Evolutionary conservation across 2,888 invertebrate species (phyloP), one percentile per base, ranked within the genome.

Genomic region (Lordiphosa fenestrarum): DNA sequence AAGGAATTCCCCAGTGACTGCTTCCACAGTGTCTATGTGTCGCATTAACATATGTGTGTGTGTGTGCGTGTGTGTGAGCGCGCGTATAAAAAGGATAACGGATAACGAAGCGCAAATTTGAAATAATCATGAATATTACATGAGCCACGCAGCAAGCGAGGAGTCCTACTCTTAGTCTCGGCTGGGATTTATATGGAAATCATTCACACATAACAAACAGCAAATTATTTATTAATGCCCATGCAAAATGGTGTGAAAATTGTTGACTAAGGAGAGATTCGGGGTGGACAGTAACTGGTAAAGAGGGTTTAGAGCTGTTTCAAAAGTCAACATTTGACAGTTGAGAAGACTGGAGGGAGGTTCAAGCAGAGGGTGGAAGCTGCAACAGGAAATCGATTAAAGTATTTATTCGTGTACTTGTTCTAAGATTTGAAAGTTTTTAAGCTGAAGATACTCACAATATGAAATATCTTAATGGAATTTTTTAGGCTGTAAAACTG

Each of bases 81-180:
- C 42, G 13, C 61, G 51, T 56, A 71, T 61, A 66, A 71, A 69
- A 77, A 80, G 85, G 84, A 85, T 80, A 77, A 83, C 69, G 84
- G 77, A 78, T 78, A 78, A 78, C 84, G 85, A 78, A 78, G 77
- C 77, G 85, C 85, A 78, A 78, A 78, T 78, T 78, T 85, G 83
- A 84, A 84, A 80, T 84, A 84, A 84, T 84, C 80, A 80, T 80
- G 80, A 80, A 80, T 84, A 84, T 80, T 78, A 80, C 85, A 80
- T 80, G 78, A 84, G 80, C 80, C 72, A 78, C 78, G 67, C 19
- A 77, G 72, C 84, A 81, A 84, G 67, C 73, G 76, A 61, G 65
- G 54, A 48, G 39, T 63, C 57, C 49, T 39, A 49, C 52, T 40
- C 49, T 23, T 56, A 76, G 9, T 33, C 49, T 65, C 37, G 53